Evolutionary conservation across 1,140 invertebrate species (phyloP).

Genomic region (Acyrthosiphon pisum): DNA sequence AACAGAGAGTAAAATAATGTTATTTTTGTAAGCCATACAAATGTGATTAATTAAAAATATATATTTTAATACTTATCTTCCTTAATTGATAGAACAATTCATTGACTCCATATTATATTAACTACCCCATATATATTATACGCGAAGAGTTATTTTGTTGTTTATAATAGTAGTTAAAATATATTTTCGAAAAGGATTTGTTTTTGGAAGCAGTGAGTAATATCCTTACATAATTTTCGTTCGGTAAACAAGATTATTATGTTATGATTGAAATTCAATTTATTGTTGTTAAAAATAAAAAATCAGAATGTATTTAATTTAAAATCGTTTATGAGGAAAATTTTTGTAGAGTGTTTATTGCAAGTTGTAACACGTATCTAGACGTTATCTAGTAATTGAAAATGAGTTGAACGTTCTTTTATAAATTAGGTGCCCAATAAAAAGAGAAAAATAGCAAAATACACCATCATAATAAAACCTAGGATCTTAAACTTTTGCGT

Average conservation of each 20-base stretch:
- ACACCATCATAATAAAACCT: not conserved
- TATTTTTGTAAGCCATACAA: not conserved
- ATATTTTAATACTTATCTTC: not conserved
- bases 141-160: not conserved
- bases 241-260: not conserved
- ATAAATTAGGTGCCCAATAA: not conserved
- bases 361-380: not conserved
- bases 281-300: not conserved
- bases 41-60: not conserved
- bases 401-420: not conserved
- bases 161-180: not conserved
- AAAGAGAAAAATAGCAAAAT: not conserved
- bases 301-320: not conserved
- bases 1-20: not conserved
- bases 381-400: not conserved
- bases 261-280: not conserved
- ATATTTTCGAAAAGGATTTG: not conserved
- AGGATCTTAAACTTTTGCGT: not conserved
- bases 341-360: not conserved
- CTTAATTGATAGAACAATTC: not conserved
- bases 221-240: not conserved
- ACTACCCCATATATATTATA: not conserved
- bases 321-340: not conserved
- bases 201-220: not conserved
- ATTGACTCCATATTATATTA: not conserved